Evolutionary conservation across 2,113 vertebrate species (phyloP).

Genomic region (Boleophthalmus pectinirostris): DNA sequence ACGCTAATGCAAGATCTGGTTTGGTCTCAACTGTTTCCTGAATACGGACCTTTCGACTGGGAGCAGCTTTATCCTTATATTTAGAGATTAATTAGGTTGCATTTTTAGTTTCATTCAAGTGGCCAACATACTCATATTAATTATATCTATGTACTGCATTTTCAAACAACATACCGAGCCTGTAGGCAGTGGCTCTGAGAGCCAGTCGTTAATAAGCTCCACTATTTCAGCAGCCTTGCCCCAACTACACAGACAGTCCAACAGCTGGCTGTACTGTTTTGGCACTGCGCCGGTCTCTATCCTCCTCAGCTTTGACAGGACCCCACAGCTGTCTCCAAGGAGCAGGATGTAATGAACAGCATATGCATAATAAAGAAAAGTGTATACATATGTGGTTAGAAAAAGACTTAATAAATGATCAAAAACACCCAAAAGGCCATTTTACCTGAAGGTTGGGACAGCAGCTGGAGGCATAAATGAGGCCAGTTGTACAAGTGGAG

Average conservation of each 20-base stretch:
- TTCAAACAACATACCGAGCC: slow-evolving; percentile 62
- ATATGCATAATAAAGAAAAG: background rate
- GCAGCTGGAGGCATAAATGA: slow-evolving; percentile 85
- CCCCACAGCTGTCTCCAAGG: slow-evolving; percentile 79
- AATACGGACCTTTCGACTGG: slow-evolving; percentile 76
- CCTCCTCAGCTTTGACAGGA: slow-evolving; percentile 84
- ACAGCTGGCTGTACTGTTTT: slow-evolving; percentile 76
- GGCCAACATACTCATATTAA: background rate
- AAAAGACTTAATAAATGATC: background rate
- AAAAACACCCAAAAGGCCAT: background rate
- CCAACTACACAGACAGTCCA: slow-evolving; percentile 94
- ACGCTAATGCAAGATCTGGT: slow-evolving; percentile 85
- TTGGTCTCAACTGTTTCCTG: slow-evolving; percentile 75
- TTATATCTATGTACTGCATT: background rate
- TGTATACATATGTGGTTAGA: background rate
- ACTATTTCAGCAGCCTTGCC: slow-evolving; percentile 82
- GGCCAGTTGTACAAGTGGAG: slow-evolving; percentile 85
- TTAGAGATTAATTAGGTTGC: background rate
- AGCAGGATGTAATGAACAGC: background rate
- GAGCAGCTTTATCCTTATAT: slow-evolving; percentile 58
- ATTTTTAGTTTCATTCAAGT: background rate
- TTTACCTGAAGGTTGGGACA: slow-evolving; percentile 88
- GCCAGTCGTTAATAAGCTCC: slow-evolving; percentile 86
- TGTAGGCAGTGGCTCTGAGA: slow-evolving; percentile 70
- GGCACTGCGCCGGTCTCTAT: slow-evolving; percentile 70